Conservation (phyloP, 2,797 vertebrate genomes). For the Enteromius fasciolatus region DNA sequence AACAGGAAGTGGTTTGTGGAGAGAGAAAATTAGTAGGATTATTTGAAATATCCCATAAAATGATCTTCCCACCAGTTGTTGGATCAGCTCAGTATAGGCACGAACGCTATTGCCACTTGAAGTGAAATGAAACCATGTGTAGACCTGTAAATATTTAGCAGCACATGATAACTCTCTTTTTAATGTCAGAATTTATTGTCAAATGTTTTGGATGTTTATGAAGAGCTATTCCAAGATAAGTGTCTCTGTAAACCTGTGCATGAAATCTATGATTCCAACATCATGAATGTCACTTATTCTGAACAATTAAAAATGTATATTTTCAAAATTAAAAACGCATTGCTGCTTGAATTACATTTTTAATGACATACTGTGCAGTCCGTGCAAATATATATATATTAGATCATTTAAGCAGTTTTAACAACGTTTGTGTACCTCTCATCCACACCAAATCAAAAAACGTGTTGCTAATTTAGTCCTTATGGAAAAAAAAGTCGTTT, state of each 20-base stretch:
- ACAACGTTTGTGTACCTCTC: neutral
- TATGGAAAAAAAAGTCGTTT: neutral
- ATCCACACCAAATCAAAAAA: neutral
- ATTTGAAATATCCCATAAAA: constrained; percentile 17
- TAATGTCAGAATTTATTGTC: neutral
- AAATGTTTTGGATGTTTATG: constrained; percentile 19
- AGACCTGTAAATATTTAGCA: neutral
- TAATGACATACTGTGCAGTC: neutral
- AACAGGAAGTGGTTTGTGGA: constrained; percentile 32
- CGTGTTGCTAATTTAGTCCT: neutral
- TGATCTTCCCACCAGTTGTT: constrained; percentile 18
- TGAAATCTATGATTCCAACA: constrained; percentile 20
- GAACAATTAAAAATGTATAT: constrained; percentile 44
- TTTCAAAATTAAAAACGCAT: constrained; percentile 47
- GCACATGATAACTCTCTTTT: neutral
- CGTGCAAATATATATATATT: neutral
- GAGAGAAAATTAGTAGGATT: neutral
- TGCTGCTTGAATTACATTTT: neutral
- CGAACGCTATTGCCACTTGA: neutral
- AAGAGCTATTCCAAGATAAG: constrained; percentile 15
- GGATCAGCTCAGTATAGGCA: neutral
- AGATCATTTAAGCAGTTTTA: neutral
- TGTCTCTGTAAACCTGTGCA: neutral
- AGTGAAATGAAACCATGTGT: neutral
- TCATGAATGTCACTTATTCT: neutral